Conservation (phyloP, 2,113 vertebrate species). For the Pungitius pungitius region DNA sequence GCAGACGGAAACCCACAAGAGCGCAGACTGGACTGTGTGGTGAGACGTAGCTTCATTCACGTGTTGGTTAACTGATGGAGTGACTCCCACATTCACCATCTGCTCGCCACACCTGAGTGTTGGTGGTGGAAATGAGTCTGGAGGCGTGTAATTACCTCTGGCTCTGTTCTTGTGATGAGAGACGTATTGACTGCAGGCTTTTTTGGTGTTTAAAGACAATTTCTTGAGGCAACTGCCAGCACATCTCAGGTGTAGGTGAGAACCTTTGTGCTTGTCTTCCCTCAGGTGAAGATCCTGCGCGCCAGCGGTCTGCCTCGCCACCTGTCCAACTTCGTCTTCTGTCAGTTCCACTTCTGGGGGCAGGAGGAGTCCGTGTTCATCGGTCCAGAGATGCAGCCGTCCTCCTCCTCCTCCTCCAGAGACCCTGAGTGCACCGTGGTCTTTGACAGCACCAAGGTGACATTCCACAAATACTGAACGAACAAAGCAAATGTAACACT, state of each 20-base stretch:
- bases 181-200: neutral
- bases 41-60: conserved; percentile 69
- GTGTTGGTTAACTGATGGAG: neutral
- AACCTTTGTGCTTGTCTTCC: neutral
- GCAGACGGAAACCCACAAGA: conserved; percentile 84
- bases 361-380: conserved; percentile 85
- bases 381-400: conserved; percentile 86
- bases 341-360: conserved; percentile 93
- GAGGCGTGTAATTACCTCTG: conserved; percentile 31
- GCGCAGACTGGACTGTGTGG: conserved; percentile 89
- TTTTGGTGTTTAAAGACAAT: neutral
- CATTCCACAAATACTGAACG: neutral
- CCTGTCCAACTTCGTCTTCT: conserved; percentile 95
- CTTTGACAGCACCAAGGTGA: conserved; percentile 90
- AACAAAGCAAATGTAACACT: neutral
- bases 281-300: conserved; percentile 93
- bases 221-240: too few species aligned
- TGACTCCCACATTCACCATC: neutral
- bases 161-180: conserved; percentile 1
- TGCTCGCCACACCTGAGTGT: too few species aligned
- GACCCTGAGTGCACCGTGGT: conserved; percentile 94
- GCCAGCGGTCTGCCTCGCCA: conserved; percentile 93
- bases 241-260: neutral
- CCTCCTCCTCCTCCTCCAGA: conserved; percentile 81
- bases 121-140: conserved; percentile 16